Conservation (phyloP, 2,797 vertebrate species). For the Acanthurus lineatus region DNA sequence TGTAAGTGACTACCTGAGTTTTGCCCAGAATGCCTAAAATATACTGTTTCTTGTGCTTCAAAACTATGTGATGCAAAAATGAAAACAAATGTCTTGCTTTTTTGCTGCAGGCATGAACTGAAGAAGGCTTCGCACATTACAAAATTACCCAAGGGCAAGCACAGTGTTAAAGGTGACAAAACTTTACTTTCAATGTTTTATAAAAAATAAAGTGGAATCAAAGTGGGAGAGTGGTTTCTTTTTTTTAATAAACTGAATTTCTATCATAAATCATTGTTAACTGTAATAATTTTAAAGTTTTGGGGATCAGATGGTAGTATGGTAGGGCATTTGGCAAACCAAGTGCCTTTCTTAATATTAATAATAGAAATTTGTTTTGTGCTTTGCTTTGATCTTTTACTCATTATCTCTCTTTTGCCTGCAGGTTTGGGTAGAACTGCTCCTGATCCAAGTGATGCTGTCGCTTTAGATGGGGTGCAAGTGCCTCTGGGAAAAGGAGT, state of each 20-base stretch:
- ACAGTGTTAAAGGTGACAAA: slow-evolving; percentile 96
- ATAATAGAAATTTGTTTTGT: not conserved
- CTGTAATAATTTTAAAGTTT: not conserved
- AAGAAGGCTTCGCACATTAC: slow-evolving; percentile 97
- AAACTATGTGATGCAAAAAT: not conserved
- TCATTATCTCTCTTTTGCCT: not conserved
- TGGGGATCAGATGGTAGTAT: not conserved
- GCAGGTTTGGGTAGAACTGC: slow-evolving; percentile 95
- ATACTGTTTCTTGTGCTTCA: not conserved
- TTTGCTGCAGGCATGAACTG: slow-evolving; percentile 90
- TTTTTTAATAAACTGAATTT: not conserved
- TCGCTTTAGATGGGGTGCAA: slow-evolving; percentile 91
- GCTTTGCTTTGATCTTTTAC: not conserved
- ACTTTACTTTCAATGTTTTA: not conserved
- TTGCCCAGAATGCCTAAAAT: no score
- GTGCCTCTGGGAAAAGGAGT: slow-evolving; percentile 93
- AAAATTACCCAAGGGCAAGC: slow-evolving; percentile 97
- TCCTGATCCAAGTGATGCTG: slow-evolving; percentile 90
- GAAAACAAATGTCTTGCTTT: not conserved
- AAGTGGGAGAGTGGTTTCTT: no score
- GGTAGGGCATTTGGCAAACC: not conserved
- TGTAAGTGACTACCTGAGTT: slow-evolving; percentile 85
- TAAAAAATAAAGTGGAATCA: no score
- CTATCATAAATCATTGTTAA: not conserved
- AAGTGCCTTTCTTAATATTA: not conserved